phyloP scores from a whole-genome alignment of 2,113 vertebrate genomes.

The Podarcis muralis region DNA sequence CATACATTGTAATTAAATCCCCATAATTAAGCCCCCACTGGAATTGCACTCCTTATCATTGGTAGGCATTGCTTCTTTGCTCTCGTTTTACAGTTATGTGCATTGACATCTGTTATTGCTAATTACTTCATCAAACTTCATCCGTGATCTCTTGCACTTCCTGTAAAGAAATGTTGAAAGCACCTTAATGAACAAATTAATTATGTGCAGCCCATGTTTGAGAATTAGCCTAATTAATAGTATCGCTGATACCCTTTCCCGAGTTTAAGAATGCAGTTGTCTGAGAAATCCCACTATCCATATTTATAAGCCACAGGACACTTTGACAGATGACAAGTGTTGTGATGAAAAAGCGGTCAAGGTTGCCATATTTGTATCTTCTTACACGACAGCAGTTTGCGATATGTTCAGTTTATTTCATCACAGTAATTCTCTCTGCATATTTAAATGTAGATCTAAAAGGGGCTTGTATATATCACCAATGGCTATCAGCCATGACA shows the following conservation, averaged over 20 bases:
- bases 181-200: constrained; percentile 84
- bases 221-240: constrained; percentile 84
- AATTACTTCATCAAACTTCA: constrained; percentile 80
- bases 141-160: constrained; percentile 80
- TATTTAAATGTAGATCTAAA: constrained; percentile 42
- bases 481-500: not conserved
- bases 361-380: constrained; percentile 55
- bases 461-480: not conserved
- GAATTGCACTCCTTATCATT: constrained; percentile 50
- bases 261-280: constrained; percentile 47
- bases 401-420: constrained; percentile 60
- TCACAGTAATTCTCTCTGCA: constrained; percentile 47
- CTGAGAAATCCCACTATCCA: constrained; percentile 69
- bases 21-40: constrained; percentile 15
- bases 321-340: constrained; percentile 75
- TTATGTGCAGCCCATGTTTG: constrained; percentile 79
- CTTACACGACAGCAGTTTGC: constrained; percentile 53
- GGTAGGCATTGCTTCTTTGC: constrained; percentile 27
- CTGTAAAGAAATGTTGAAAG: constrained; percentile 77
- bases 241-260: constrained; percentile 74
- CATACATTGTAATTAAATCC: constrained; percentile 17
- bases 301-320: constrained; percentile 76
- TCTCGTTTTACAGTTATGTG: constrained; percentile 46
- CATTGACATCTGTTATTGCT: constrained; percentile 79
- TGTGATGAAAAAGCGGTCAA: constrained; percentile 65